A percentile compares a stretch with the other conserved stretches of the same genome.
These are phyloP conservation scores for Bugulina stolonifera DNA, from an alignment of 2,888 invertebrate genomes.

Conservation along the genomic window DNA sequence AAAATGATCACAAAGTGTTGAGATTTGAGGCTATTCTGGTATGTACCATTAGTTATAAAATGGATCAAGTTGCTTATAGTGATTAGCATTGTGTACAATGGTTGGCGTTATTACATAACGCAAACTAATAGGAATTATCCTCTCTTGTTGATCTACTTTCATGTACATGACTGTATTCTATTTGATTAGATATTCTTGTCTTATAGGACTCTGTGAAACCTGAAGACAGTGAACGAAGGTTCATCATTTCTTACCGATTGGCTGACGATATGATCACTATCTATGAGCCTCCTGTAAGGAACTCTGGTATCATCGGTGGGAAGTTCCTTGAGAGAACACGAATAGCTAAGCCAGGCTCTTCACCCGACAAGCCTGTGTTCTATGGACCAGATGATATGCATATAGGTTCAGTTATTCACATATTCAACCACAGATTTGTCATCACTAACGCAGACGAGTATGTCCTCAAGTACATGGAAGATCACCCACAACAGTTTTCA, in stretches of 20 bases:
- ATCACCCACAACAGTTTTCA: conserved; percentile 49
- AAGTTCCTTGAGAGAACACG: conserved; percentile 66
- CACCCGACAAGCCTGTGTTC: conserved; percentile 66
- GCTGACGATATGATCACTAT: conserved; percentile 71
- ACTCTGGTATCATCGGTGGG: conserved; percentile 67
- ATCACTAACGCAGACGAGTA: conserved; percentile 79
- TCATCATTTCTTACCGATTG: conserved; percentile 70
- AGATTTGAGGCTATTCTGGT: conserved; percentile 69
- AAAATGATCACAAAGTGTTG: conserved; percentile 63
- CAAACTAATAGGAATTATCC: too few relatives aligned
- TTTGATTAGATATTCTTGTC: too few relatives aligned
- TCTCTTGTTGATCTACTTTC: too few relatives aligned
- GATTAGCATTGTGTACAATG: not conserved
- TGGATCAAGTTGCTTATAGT: too few relatives aligned
- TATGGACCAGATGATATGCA: conserved; percentile 73
- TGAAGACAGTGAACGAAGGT: conserved; percentile 69
- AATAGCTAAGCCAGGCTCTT: conserved; percentile 63
- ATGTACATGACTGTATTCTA: too few relatives aligned
- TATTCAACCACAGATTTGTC: conserved; percentile 70
- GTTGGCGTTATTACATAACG: too few relatives aligned
- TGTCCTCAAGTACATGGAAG: conserved; percentile 64
- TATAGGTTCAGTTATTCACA: conserved; percentile 68
- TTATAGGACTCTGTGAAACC: conserved; percentile 70
- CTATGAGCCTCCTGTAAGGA: conserved; percentile 60
- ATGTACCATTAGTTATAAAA: too few relatives aligned